Evolutionary conservation across 30 jellyfish, hydroid and myxozoan genomes (phyloP).

Genomic region (Hydractinia symbiolongicarpus): DNA sequence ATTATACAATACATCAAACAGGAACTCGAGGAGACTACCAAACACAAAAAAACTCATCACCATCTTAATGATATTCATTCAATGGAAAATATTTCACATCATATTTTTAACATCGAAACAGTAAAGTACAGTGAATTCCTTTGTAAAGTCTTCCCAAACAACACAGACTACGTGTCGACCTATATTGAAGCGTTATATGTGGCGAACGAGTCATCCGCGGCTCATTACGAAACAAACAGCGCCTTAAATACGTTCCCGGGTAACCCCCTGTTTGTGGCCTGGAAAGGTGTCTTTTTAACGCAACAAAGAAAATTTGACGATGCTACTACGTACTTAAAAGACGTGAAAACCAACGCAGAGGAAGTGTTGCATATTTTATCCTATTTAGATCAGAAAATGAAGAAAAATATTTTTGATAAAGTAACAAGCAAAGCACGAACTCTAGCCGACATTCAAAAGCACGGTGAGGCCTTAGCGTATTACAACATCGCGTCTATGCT

Average conservation of each 20-base stretch:
- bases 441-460: conserved; percentile 28
- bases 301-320: conserved; percentile 15
- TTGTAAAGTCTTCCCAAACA: conserved; percentile 22
- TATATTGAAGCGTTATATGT: conserved; percentile 3
- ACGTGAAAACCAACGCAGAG: background rate
- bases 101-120: background rate
- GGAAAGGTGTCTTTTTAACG: background rate
- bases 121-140: conserved; percentile 19
- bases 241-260: conserved; percentile 10
- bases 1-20: conserved; percentile 28
- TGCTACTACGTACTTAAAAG: background rate
- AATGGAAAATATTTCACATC: background rate
- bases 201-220: background rate
- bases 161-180: conserved; percentile 19
- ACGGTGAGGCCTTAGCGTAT: conserved; percentile 43
- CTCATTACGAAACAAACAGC: background rate
- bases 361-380: conserved; percentile 3
- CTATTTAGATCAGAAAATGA: background rate
- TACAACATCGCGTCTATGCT: conserved; percentile 42
- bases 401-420: background rate
- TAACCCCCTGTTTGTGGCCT: background rate
- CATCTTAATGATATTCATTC: background rate
- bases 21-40: background rate
- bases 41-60: conserved; percentile 8
- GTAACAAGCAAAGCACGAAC: conserved; percentile 35